Evolutionary conservation across 2,113 vertebrate species (phyloP).

Genomic region (Prolemur simus): DNA sequence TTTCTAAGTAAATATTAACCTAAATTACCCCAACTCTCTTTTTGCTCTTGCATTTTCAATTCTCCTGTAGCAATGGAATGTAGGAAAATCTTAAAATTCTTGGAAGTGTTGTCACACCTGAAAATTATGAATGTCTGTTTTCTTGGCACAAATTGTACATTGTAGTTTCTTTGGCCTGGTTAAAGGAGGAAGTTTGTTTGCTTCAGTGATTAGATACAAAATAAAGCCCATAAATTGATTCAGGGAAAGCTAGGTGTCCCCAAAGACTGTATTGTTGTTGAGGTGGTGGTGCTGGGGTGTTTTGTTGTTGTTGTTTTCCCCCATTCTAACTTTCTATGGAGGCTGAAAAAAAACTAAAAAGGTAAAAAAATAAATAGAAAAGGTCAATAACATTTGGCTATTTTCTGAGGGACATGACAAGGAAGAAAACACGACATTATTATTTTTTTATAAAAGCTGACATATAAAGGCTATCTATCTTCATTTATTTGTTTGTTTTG

Average conservation of each 20-base stretch:
- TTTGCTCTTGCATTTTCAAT: neutral
- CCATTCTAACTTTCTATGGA: neutral
- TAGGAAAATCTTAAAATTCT: neutral
- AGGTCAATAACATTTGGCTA: neutral
- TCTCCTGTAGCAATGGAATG: neutral
- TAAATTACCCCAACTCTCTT: neutral
- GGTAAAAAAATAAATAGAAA: neutral
- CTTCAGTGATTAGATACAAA: neutral
- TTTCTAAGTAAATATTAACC: neutral
- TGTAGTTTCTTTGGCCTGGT: neutral
- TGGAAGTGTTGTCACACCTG: neutral
- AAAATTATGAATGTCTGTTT: neutral
- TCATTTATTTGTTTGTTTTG: neutral
- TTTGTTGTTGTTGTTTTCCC: no score
- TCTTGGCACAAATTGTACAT: neutral
- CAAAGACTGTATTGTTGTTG: neutral
- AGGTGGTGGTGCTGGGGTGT: neutral
- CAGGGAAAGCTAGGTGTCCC: neutral
- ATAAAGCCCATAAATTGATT: neutral
- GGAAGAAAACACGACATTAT: neutral
- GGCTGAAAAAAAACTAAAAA: neutral
- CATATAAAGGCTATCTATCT: neutral
- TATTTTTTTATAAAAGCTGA: neutral
- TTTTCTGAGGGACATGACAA: neutral
- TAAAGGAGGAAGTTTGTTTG: neutral